Conservation (phyloP, 2,113 vertebrate genomes). For the Trematomus loennbergii region DNA sequence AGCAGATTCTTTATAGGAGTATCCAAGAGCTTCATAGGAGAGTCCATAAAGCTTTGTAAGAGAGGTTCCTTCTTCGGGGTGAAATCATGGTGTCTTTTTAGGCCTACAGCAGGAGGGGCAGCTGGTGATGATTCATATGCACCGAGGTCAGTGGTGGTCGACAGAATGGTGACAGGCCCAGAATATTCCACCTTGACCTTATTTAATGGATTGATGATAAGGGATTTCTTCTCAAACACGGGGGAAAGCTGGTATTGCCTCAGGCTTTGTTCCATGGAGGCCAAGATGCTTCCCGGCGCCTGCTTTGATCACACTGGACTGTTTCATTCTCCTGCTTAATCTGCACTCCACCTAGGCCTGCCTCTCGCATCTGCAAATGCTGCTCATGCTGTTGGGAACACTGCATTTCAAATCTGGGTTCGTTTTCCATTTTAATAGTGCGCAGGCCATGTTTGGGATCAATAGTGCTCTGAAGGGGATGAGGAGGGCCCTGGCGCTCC, state of each 20-base stretch:
- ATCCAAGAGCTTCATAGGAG: constrained; percentile 93
- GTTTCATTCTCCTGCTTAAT: constrained; percentile 90
- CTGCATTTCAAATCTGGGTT: constrained; percentile 77
- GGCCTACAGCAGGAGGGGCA: constrained; percentile 47
- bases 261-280: constrained; percentile 95
- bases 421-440: constrained; percentile 88
- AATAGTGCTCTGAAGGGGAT: constrained; percentile 78
- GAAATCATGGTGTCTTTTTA: constrained; percentile 82
- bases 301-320: constrained; percentile 78
- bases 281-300: constrained; percentile 90
- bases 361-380: constrained; percentile 76
- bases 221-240: constrained; percentile 91
- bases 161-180: constrained; percentile 89
- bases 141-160: constrained; percentile 83
- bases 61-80: constrained; percentile 91
- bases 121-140: constrained; percentile 61
- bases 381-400: constrained; percentile 73
- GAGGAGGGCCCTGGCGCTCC: constrained; percentile 86
- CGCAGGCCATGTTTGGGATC: constrained; percentile 76
- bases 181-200: constrained; percentile 93
- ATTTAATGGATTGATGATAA: constrained; percentile 88
- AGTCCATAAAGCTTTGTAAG: constrained; percentile 93
- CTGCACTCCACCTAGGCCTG: constrained; percentile 76
- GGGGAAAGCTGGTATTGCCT: constrained; percentile 92
- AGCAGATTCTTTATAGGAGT: constrained; percentile 94